Base-by-base conservation (phyloP, 2,113 vertebrate species). In the Paraplagusia blochii region DNA sequence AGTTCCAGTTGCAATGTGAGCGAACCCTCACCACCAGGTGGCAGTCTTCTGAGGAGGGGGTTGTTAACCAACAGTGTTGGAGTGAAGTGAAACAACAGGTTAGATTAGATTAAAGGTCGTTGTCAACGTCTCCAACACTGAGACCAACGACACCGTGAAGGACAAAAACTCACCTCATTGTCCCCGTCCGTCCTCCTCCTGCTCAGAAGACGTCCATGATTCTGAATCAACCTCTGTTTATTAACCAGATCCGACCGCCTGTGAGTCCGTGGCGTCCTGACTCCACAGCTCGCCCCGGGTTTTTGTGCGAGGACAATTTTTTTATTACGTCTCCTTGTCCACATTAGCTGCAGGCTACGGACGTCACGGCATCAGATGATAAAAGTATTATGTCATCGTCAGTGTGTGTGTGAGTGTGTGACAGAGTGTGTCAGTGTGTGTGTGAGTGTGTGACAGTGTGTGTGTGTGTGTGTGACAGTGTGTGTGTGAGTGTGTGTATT, bases 361-460 rank as follows among this genome's bases (percentile, higher is more conserved):
- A 40, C 54, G 49, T 63, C 63, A 62, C 55, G n/a, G 66, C 72
- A 69, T 76, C 73, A 77, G 72, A 79, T 74, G 66, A 84, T 74
- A 74, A 82, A 58, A 64, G 59, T 64, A 77, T 82, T 74, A 80
- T 77, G 62, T 80, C 78, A 81, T 68, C 75, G 71, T 72, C 66
- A 65, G 49, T 46, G 29, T 58, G 72, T 77, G 62, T 64, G 48
- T 33, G 11, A 71, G 53, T 65, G 51, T 57, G 60, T 58, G 39
- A 40, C 15, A 38, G 18, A 36, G 62, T 55, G 15, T 57, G 47
- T 50, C 45, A 50, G 15, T 36, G 10, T 63, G 16, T 42, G 15
- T 7, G 11, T 15, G 15, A 5, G n/a, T n/a, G n/a, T n/a, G 22
- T 29, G 22, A n/a, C n/a, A n/a, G n/a, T 29, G 22, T 29, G 22